phyloP scores from a whole-genome alignment of 2,113 vertebrate species.

The Pavo muticus region DNA sequence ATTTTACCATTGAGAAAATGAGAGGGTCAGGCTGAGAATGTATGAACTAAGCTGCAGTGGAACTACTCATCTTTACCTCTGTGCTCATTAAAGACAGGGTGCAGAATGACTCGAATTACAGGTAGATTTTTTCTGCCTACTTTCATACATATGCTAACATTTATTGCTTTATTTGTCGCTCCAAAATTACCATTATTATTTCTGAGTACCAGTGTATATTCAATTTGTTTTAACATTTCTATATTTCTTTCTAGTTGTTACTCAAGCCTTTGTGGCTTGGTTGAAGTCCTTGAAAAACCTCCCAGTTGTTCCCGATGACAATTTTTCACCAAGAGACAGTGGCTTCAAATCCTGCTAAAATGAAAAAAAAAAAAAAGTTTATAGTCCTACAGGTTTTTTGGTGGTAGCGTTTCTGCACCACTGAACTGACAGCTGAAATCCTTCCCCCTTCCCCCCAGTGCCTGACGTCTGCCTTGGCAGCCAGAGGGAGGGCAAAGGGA shows the following conservation, averaged over 20 bases:
- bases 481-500: not conserved
- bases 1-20: not conserved
- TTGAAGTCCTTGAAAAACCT: not conserved
- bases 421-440: slow-evolving; percentile 10
- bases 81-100: accelerated
- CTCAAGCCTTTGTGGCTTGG: not conserved
- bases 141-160: not conserved
- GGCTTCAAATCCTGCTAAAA: not conserved
- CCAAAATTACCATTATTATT: not conserved
- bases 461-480: not conserved
- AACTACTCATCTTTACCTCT: not conserved
- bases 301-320: not conserved
- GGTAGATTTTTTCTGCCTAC: not conserved
- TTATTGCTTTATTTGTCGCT: not conserved
- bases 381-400: not conserved
- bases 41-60: not conserved
- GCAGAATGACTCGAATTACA: not conserved
- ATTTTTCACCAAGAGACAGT: not conserved
- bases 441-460: not conserved
- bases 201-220: not conserved
- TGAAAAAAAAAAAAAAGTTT: not conserved
- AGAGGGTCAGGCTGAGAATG: not conserved
- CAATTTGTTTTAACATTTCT: not conserved
- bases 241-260: not conserved
- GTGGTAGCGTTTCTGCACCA: not conserved